These are phyloP conservation scores for Trissolcus japonicus DNA, from an alignment of 2,888 invertebrate species.

Conservation along the genomic window DNA sequence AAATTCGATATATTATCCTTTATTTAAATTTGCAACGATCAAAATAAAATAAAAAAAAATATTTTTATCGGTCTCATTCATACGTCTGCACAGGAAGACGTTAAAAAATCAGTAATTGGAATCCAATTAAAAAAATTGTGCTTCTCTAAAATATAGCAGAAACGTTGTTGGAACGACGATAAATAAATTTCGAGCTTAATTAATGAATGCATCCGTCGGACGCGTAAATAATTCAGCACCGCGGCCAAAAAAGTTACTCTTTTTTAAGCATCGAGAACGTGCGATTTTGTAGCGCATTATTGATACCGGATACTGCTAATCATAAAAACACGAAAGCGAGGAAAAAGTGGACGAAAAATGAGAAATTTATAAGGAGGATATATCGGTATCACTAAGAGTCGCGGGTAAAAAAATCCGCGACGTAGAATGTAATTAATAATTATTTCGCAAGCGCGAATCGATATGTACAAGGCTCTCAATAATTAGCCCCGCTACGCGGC, in stretches of 20 bases:
- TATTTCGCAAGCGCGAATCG: constrained; percentile 18
- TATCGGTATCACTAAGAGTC: constrained; percentile 37
- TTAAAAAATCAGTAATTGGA: constrained; percentile 21
- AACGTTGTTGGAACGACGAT: constrained; percentile 11
- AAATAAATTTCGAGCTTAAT: constrained; percentile 42
- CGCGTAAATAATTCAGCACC: constrained; percentile 40
- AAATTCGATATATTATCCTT: too few species aligned
- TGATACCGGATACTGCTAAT: constrained; percentile 44
- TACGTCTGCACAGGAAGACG: too few species aligned
- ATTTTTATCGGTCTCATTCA: too few species aligned
- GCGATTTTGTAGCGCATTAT: constrained; percentile 19
- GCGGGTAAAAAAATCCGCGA: neutral
- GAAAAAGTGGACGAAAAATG: constrained; percentile 7
- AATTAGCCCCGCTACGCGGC: constrained; percentile 69
- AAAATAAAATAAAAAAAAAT: neutral
- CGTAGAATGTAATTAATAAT: constrained; percentile 43
- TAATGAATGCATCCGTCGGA: constrained; percentile 40
- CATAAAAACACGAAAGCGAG: constrained; percentile 26
- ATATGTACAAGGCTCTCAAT: constrained; percentile 56
- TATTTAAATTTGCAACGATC: neutral
- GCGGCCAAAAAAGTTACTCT: constrained; percentile 27
- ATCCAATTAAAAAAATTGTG: constrained; percentile 30
- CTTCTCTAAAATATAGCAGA: constrained; percentile 12
- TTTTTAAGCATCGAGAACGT: constrained; percentile 16
- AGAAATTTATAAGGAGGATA: constrained; percentile 1